These are phyloP conservation scores for Balaeniceps rex DNA, from an alignment of 2,113 vertebrate genomes.

Conservation along the genomic window DNA sequence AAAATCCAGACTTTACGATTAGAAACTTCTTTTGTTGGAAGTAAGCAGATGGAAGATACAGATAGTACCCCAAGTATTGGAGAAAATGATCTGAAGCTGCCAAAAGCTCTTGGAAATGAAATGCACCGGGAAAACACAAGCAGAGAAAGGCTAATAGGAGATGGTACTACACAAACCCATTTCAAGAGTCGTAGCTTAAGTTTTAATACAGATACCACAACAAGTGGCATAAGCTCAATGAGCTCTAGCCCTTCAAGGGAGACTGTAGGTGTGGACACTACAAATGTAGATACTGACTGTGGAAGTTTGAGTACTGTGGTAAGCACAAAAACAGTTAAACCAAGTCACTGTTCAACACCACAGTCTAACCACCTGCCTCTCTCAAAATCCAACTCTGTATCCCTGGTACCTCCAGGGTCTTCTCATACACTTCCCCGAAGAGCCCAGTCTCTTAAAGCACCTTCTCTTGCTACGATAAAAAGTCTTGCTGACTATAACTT, in stretches of 20 bases:
- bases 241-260: slow-evolving; percentile 97
- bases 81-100: slow-evolving; percentile 78
- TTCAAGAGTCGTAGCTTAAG: slow-evolving; percentile 98
- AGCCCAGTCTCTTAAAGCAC: slow-evolving; percentile 95
- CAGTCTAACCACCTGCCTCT: slow-evolving; percentile 88
- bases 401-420: slow-evolving; percentile 90
- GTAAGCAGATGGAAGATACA: slow-evolving; percentile 76
- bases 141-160: slow-evolving; percentile 87
- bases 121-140: slow-evolving; percentile 86
- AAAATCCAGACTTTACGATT: slow-evolving; percentile 88
- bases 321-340: slow-evolving; percentile 93
- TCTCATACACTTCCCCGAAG: slow-evolving; percentile 95
- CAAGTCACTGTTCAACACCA: slow-evolving; percentile 82
- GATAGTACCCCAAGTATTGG: slow-evolving; percentile 83
- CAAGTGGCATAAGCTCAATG: slow-evolving; percentile 98
- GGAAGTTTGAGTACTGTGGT: slow-evolving; percentile 96
- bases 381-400: slow-evolving; percentile 90
- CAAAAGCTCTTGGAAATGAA: slow-evolving; percentile 76
- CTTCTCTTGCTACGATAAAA: slow-evolving; percentile 91
- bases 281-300: slow-evolving; percentile 90
- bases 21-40: slow-evolving; percentile 92
- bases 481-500: slow-evolving; percentile 96
- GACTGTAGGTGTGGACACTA: slow-evolving; percentile 86
- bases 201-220: slow-evolving; percentile 98
- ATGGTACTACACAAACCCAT: slow-evolving; percentile 82